Evolutionary conservation across 2,888 invertebrate species (phyloP).

Genomic region (Tridacna gigas): DNA sequence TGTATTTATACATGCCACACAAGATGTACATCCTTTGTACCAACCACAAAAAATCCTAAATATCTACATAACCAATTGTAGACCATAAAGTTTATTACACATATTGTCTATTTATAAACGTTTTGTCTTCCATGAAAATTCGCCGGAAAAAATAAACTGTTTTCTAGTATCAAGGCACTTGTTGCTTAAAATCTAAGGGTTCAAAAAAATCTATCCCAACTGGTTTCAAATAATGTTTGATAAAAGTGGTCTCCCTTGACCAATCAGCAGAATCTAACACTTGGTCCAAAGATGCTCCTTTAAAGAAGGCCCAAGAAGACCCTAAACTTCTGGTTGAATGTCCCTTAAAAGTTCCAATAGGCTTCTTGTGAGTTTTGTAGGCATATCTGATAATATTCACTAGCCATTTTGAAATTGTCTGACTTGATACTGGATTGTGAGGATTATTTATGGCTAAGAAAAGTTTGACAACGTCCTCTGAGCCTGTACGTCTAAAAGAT

Average conservation of each 20-base stretch:
- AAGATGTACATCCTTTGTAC: background rate
- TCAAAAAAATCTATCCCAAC: conserved; percentile 13
- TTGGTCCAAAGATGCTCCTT: conserved; percentile 35
- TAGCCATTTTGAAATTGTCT: conserved; percentile 44
- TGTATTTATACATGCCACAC: background rate
- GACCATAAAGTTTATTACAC: background rate
- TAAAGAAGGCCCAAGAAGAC: conserved; percentile 43
- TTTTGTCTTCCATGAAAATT: background rate
- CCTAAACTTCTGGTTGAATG: conserved; percentile 41
- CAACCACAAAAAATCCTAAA: background rate
- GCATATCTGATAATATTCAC: conserved; percentile 21
- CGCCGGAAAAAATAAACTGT: background rate
- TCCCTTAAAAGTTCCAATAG: conserved; percentile 19
- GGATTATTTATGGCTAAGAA: conserved; percentile 28
- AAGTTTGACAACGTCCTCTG: conserved; percentile 14
- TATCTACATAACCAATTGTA: background rate
- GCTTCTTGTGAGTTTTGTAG: conserved; percentile 27
- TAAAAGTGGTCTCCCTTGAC: conserved; percentile 39
- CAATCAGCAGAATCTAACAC: conserved; percentile 37
- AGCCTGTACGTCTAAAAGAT: conserved; percentile 11
- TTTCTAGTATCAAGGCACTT: background rate
- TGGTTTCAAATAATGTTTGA: conserved; percentile 22
- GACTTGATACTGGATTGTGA: conserved; percentile 32
- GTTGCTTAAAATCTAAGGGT: background rate
- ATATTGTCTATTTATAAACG: background rate